Evolutionary conservation across 1,140 invertebrate species (phyloP).

Genomic region (Drosophila persimilis): DNA sequence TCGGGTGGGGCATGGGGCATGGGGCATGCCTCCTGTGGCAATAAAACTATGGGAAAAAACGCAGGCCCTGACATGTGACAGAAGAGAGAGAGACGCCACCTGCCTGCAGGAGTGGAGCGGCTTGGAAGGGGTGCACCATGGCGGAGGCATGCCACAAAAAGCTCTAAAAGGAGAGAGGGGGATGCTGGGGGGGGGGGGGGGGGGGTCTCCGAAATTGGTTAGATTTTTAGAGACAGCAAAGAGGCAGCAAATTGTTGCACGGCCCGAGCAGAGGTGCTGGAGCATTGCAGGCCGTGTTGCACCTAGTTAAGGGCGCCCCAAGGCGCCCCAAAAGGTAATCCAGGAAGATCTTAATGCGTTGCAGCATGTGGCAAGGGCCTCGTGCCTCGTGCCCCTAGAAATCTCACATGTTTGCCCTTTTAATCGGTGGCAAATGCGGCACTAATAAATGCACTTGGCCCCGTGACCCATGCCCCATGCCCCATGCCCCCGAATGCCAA

Average conservation of each 20-base stretch:
- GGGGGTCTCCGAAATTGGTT: slow-evolving; percentile 47
- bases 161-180: slow-evolving; percentile 1
- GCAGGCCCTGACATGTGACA: slow-evolving; percentile 55
- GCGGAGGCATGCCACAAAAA: background rate
- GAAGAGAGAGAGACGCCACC: slow-evolving; percentile 8
- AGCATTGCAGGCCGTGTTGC: background rate
- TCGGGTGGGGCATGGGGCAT: slow-evolving; percentile 9
- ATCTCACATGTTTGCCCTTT: too few species aligned
- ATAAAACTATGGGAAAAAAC: slow-evolving; percentile 77
- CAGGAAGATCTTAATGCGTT: slow-evolving; percentile 16
- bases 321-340: slow-evolving; percentile 18
- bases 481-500: slow-evolving; percentile 40
- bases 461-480: too few species aligned
- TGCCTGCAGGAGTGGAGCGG: background rate
- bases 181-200: slow-evolving; percentile 8
- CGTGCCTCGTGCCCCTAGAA: too few species aligned
- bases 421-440: background rate
- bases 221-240: slow-evolving; percentile 27
- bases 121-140: background rate
- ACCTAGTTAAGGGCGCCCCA: slow-evolving; percentile 20
- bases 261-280: slow-evolving; percentile 1
- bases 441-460: slow-evolving; percentile 31
- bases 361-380: background rate
- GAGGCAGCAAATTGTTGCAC: slow-evolving; percentile 43
- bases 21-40: slow-evolving; percentile 39